Base-by-base conservation (phyloP, 2,888 invertebrate species). In the Diploptera punctata region DNA sequence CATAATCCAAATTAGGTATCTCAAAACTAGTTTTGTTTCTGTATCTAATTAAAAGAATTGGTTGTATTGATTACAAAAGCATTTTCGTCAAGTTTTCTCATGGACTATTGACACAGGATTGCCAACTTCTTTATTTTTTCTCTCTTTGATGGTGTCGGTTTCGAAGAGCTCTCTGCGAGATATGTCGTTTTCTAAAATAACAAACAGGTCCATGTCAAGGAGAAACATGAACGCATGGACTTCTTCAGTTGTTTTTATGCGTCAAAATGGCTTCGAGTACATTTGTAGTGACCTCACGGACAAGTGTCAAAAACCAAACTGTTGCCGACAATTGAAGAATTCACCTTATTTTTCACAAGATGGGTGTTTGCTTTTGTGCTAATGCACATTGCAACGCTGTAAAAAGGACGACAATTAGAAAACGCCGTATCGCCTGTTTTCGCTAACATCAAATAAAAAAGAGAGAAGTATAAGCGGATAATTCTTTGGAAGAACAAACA, bases 221-320 rank as follows among this genome's bases (percentile, higher is more conserved):
- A 2, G n/a, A 4, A 57, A 31, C 57, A 3, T 16, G 26, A 16
- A 57, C 21, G 21, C 26, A 24, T 29, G 7, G 21, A 4, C 18
- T 5, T 16, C 57, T 33, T 29, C 24, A 47, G 3, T 57, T 26
- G 21, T 44, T 44, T 65, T 38, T 18, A 26, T 18, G 26, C 44
- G 26, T 26, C 19, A 62, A 62, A 62, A 62, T 62, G 62, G 43
- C 60, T 60, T 26, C 19, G 9, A 10, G 38, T 38, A 61, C 38
- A 38, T 38, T 21, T 61, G 61, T 29, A 29, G 65, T 47, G 65
- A 44, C 57, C 24, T 57, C 57, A 57, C 57, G 18, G n/a, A 57
- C 26, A 29, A 21, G 24, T 57, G 57, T 57, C 57, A 3, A 16
- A 57, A 57, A 31, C n/a, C n/a, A 16, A 57, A n/a, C 19, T 54